These are phyloP conservation scores for Scaptomyza cyrtandrae DNA, from an alignment of 2,888 invertebrate species.

Conservation along the genomic window DNA sequence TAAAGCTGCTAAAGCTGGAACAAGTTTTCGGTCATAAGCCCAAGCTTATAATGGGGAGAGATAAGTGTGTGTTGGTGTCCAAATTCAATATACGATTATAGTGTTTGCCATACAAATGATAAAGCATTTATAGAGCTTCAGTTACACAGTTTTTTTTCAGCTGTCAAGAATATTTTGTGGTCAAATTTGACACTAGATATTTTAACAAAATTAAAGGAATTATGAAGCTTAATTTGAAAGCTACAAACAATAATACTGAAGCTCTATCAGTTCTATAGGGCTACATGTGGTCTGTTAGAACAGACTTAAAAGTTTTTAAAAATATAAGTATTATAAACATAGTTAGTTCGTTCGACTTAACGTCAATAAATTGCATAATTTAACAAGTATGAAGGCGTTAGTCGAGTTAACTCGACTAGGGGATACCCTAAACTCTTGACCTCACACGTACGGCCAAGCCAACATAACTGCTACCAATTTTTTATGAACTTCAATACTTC, in stretches of 20 bases:
- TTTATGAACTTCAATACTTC: too few species aligned
- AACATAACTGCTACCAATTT: too few species aligned
- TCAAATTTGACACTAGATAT: conserved; percentile 3
- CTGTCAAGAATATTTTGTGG: conserved; percentile 25
- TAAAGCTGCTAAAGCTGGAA: conserved; percentile 18
- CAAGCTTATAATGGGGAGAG: not conserved
- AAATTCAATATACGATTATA: conserved; percentile 48
- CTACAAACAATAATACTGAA: not conserved
- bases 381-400: too few species aligned
- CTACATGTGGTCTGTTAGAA: not conserved
- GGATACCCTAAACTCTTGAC: too few species aligned
- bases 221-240: conserved; percentile 1
- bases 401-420: too few species aligned
- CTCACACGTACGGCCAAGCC: too few species aligned
- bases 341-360: too few species aligned
- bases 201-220: not conserved
- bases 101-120: conserved; percentile 34
- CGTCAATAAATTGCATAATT: too few species aligned
- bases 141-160: conserved; percentile 9
- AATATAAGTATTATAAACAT: too few species aligned
- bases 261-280: not conserved
- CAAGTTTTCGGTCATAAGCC: conserved; percentile 19
- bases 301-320: not conserved
- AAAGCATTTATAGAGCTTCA: conserved; percentile 47
- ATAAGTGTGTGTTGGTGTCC: conserved; percentile 5